These are phyloP conservation scores for Zosterops pallidus DNA, from an alignment of 2,113 vertebrate genomes.

Conservation along the genomic window DNA sequence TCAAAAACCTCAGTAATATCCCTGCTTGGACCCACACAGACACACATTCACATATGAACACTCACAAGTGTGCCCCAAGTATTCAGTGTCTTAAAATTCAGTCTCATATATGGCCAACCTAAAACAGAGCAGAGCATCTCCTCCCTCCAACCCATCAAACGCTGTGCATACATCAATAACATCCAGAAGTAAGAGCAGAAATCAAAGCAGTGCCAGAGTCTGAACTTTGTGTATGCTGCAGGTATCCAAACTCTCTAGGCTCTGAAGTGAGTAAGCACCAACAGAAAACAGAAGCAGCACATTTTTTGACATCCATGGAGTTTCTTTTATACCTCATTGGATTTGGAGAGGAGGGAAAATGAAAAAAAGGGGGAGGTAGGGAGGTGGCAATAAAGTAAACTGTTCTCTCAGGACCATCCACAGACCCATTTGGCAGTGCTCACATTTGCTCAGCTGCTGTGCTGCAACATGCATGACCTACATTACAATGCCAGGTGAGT, in stretches of 20 bases:
- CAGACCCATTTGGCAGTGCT: background rate
- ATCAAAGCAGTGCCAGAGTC: background rate
- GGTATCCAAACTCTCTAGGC: background rate
- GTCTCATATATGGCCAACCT: background rate
- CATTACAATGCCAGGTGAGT: background rate
- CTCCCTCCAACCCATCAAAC: background rate
- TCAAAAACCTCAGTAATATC: background rate
- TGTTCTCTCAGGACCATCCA: background rate
- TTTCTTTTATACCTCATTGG: background rate
- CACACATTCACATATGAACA: background rate
- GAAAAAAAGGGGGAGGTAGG: background rate
- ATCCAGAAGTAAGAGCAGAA: background rate
- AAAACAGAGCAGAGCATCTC: background rate
- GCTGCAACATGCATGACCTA: background rate
- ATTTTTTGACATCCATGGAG: background rate
- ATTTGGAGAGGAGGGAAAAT: rapidly evolving
- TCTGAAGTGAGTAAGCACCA: background rate
- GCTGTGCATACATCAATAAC: background rate
- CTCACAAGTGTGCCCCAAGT: background rate
- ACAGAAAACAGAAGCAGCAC: background rate
- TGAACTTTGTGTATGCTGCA: background rate
- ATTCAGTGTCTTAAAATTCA: background rate
- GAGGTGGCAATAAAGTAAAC: background rate
- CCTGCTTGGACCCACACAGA: background rate
- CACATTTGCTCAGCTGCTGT: background rate